phyloP scores from a whole-genome alignment of 2,113 vertebrate species.

The Dasyprocta punctata region DNA sequence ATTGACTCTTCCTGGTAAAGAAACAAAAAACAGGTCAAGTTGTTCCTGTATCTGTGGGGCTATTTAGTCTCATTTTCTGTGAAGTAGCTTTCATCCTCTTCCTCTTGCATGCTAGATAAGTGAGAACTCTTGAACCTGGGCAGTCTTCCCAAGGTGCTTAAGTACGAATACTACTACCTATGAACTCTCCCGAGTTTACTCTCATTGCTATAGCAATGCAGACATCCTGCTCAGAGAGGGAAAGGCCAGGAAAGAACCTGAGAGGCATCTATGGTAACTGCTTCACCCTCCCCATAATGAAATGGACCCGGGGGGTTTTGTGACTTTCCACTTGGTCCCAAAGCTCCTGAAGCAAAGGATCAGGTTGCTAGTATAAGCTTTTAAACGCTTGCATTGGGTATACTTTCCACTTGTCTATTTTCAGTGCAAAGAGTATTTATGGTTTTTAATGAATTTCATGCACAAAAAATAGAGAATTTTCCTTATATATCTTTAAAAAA shows the following conservation, averaged over 20 bases:
- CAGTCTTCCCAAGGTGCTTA: not conserved
- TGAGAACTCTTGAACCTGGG: not conserved
- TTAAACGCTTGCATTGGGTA: not conserved
- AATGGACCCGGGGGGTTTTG: not conserved
- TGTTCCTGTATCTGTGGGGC: not conserved
- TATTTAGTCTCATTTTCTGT: not conserved
- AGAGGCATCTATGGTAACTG: not conserved
- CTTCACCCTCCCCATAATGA: not conserved
- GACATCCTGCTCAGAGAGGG: not conserved
- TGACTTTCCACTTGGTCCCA: not conserved
- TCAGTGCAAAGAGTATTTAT: not conserved
- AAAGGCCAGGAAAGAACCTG: not conserved
- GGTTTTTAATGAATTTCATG: not conserved
- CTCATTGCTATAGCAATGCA: not conserved
- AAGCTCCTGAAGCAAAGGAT: not conserved
- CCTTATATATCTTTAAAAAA: not conserved
- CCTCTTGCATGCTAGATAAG: not conserved
- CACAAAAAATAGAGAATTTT: not conserved
- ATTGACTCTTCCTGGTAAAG: conserved; percentile 38
- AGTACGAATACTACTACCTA: not conserved
- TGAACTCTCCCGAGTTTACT: conserved; percentile 24
- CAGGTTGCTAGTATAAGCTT: not conserved
- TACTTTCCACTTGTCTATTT: not conserved
- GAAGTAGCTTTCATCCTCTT: conserved; percentile 53
- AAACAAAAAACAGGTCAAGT: not conserved